These are phyloP conservation scores for Dicranocentrus wangi DNA, from an alignment of 2,888 invertebrate genomes.

Conservation along the genomic window DNA sequence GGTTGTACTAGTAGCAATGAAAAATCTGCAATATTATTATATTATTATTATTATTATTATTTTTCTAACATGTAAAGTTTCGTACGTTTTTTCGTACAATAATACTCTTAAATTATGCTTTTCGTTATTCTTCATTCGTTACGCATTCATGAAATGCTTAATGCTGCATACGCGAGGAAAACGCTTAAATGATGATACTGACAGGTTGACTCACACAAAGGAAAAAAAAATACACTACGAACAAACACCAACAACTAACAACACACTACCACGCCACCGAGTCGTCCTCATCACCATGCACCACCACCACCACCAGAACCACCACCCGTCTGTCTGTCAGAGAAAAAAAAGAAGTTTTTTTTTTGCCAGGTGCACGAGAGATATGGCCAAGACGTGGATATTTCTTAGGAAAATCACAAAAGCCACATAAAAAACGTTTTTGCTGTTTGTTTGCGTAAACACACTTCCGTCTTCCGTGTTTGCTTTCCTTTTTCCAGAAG, in stretches of 20 bases:
- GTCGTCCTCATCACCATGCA: slow-evolving; percentile 4
- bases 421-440: slow-evolving; percentile 2
- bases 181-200: too few species aligned
- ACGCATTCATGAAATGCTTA: not conserved
- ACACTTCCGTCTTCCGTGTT: slow-evolving; percentile 37
- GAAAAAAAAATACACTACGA: too few species aligned
- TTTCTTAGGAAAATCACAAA: slow-evolving; percentile 3
- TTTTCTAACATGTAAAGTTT: too few species aligned
- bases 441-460: slow-evolving; percentile 11
- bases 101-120: not conserved
- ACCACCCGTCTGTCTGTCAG: not conserved
- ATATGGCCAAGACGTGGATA: not conserved
- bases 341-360: not conserved
- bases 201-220: too few species aligned
- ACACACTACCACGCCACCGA: too few species aligned
- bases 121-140: slow-evolving; percentile 4
- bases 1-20: not conserved
- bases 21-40: too few species aligned
- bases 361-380: slow-evolving; percentile 5
- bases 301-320: slow-evolving; percentile 1
- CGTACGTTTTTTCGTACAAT: not conserved
- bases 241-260: too few species aligned
- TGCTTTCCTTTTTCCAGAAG: slow-evolving; percentile 50
- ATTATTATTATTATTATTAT: too few species aligned
- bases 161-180: too few species aligned